A percentile compares a stretch with the other conserved stretches of the same genome.
Conservation (phyloP, 2,113 vertebrate genomes). For the Zosterops japonicus region DNA sequence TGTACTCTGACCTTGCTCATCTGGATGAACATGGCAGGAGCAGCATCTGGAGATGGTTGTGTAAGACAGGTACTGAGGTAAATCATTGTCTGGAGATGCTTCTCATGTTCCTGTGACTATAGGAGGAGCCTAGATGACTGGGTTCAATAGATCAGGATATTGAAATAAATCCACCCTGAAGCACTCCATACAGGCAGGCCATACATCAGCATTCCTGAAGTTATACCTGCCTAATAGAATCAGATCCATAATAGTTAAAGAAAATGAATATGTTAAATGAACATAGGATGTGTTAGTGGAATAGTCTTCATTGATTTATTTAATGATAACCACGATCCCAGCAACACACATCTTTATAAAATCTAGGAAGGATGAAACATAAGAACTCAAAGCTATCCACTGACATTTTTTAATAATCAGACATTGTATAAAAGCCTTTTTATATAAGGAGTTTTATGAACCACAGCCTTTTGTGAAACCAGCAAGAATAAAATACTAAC, state of each 20-base stretch:
- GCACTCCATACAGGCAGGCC: neutral
- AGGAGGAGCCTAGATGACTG: neutral
- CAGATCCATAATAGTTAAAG: neutral
- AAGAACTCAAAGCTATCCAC: neutral
- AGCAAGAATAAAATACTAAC: neutral
- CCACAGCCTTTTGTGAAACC: neutral
- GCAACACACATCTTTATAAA: constrained; percentile 6
- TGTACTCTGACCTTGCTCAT: neutral
- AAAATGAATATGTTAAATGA: neutral
- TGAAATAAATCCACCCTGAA: constrained; percentile 5
- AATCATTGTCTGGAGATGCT: neutral
- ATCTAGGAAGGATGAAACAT: neutral
- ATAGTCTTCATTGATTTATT: neutral
- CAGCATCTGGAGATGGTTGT: constrained; percentile 32
- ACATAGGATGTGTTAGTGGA: neutral
- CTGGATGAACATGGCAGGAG: neutral
- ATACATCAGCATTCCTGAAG: constrained; percentile 3
- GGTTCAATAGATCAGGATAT: neutral
- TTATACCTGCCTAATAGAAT: constrained; percentile 3
- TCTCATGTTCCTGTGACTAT: neutral
- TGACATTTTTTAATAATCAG: neutral
- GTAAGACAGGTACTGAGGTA: neutral
- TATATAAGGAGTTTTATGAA: neutral
- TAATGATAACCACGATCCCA: neutral
- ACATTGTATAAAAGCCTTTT: neutral